These are phyloP conservation scores for Danio aesculapii DNA, from an alignment of 2,797 vertebrate species.

Conservation along the genomic window DNA sequence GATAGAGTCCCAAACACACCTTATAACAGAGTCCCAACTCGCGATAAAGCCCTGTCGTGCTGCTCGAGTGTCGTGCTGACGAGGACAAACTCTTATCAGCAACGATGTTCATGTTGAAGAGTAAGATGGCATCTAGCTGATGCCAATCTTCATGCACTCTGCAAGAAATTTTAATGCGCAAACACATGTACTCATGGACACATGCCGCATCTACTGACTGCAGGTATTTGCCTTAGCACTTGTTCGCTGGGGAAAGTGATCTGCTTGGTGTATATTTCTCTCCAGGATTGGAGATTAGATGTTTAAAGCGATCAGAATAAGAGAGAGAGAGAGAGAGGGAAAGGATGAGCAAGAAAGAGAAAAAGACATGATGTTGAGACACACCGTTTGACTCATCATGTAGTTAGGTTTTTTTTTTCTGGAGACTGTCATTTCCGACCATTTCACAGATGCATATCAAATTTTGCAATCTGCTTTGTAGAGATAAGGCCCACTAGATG, in stretches of 20 bases:
- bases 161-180: constrained; percentile 48
- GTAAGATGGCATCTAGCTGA: constrained; percentile 68
- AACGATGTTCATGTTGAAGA: constrained; percentile 68
- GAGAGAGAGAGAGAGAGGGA: constrained; percentile 26
- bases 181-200: constrained; percentile 29
- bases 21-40: constrained; percentile 42
- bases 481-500: constrained; percentile 83
- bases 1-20: constrained; percentile 62
- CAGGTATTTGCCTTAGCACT: constrained; percentile 9
- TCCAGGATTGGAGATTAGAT: constrained; percentile 49
- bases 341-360: constrained; percentile 42
- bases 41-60: constrained; percentile 49
- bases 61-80: constrained; percentile 65
- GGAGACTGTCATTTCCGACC: constrained; percentile 83
- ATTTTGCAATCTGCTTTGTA: constrained; percentile 78
- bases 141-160: constrained; percentile 69
- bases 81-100: constrained; percentile 76
- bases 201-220: neutral
- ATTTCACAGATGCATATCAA: constrained; percentile 87
- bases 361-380: constrained; percentile 67
- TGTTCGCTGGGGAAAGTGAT: constrained; percentile 21
- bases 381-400: constrained; percentile 74
- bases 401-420: constrained; percentile 64
- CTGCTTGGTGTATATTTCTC: constrained; percentile 45
- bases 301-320: constrained; percentile 49